Percentiles rank a stretch among this genome's conserved stretches.
phyloP scores from a whole-genome alignment of 2,888 invertebrate species.

The Pseudolycoriella hygida region DNA sequence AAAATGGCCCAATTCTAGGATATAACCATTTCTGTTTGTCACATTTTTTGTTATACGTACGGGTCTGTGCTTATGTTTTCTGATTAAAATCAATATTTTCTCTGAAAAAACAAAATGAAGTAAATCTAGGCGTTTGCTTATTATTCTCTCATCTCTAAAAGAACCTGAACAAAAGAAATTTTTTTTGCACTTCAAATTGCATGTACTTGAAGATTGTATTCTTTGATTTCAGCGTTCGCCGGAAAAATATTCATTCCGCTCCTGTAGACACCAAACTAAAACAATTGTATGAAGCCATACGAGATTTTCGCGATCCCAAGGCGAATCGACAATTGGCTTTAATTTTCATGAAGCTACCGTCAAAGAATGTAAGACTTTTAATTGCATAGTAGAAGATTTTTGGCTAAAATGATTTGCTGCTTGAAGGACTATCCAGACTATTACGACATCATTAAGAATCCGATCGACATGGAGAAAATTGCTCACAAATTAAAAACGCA shows the following conservation, averaged over 20 bases:
- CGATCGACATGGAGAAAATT: conserved; percentile 92
- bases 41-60: too few species aligned
- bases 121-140: too few species aligned
- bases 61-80: too few species aligned
- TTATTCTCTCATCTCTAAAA: too few species aligned
- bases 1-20: too few species aligned
- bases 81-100: too few species aligned
- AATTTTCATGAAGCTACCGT: conserved; percentile 90
- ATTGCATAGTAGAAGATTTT: background rate
- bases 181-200: too few species aligned
- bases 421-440: conserved; percentile 87
- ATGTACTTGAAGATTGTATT: too few species aligned
- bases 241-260: conserved; percentile 30
- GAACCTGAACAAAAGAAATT: too few species aligned
- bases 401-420: background rate
- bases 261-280: conserved; percentile 60
- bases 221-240: conserved; percentile 23
- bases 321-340: conserved; percentile 76
- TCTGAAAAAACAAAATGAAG: too few species aligned
- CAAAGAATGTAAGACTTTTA: conserved; percentile 42
- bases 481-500: conserved; percentile 65
- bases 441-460: conserved; percentile 90
- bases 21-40: too few species aligned
- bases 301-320: conserved; percentile 73
- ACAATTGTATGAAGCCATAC: conserved; percentile 73